phyloP scores from a whole-genome alignment of 2,113 vertebrate genomes.

The Aplodontia rufa region DNA sequence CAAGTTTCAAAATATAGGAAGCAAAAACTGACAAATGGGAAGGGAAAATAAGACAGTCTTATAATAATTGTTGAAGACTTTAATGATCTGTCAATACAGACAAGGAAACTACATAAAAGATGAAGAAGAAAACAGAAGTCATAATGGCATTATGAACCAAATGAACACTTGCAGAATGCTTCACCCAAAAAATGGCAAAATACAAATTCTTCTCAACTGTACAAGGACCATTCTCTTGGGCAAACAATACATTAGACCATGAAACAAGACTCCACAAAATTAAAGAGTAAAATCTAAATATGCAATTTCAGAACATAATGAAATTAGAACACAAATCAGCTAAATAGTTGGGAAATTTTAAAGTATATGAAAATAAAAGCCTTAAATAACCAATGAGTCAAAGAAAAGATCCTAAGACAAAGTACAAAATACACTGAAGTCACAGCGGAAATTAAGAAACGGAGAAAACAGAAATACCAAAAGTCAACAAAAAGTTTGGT shows the following conservation, averaged over 20 bases:
- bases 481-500: too few relatives aligned
- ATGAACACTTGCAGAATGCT: background rate
- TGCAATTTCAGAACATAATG: background rate
- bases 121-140: background rate
- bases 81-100: background rate
- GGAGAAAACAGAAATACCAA: too few relatives aligned
- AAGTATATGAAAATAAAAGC: background rate
- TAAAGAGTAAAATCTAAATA: background rate
- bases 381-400: background rate
- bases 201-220: background rate
- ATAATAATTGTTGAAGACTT: too few relatives aligned
- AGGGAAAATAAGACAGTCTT: background rate
- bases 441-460: background rate
- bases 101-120: background rate
- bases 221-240: background rate
- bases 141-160: background rate
- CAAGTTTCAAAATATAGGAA: background rate
- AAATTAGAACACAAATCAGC: background rate
- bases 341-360: background rate
- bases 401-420: background rate
- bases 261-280: background rate
- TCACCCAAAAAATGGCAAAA: background rate
- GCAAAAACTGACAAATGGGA: background rate
- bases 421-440: background rate
- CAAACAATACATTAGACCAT: background rate